A percentile compares a stretch with the other conserved stretches of the same genome.
These are phyloP conservation scores for Oreochromis spilurus DNA, from an alignment of 2,113 vertebrate species.

Conservation along the genomic window DNA sequence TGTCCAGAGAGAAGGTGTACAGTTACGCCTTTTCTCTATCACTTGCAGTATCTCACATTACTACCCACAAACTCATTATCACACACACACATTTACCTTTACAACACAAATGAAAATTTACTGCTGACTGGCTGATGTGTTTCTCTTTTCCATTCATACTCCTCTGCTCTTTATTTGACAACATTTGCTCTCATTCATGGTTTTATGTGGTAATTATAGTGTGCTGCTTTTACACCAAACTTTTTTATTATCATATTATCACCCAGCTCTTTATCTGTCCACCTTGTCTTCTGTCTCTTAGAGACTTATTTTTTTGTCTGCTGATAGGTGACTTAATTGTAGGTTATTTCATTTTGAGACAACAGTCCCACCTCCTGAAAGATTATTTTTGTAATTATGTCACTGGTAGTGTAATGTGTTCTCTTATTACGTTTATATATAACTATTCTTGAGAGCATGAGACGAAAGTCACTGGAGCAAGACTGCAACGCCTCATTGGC, in stretches of 20 bases:
- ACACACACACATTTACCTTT: neutral
- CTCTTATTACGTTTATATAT: neutral
- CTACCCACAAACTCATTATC: neutral
- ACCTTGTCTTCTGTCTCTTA: neutral
- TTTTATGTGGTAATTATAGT: neutral
- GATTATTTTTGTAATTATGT: neutral
- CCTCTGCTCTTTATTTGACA: neutral
- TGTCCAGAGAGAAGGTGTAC: neutral
- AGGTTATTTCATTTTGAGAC: neutral
- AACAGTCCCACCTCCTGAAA: neutral
- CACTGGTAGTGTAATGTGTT: neutral
- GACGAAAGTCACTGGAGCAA: neutral
- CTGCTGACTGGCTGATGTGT: neutral
- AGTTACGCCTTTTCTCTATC: neutral
- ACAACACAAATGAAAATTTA: neutral
- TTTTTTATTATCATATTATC: neutral
- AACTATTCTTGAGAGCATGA: neutral
- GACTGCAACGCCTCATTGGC: neutral
- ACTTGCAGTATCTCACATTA: constrained; percentile 1
- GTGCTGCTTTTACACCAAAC: neutral
- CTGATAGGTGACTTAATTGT: neutral
- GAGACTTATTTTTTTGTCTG: neutral
- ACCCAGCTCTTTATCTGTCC: neutral
- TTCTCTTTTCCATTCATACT: neutral
- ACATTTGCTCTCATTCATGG: neutral